A percentile compares a stretch with the other conserved stretches of the same genome.
Conservation (phyloP, 2,797 vertebrate species). For the Schizopygopsis pylzovi region DNA sequence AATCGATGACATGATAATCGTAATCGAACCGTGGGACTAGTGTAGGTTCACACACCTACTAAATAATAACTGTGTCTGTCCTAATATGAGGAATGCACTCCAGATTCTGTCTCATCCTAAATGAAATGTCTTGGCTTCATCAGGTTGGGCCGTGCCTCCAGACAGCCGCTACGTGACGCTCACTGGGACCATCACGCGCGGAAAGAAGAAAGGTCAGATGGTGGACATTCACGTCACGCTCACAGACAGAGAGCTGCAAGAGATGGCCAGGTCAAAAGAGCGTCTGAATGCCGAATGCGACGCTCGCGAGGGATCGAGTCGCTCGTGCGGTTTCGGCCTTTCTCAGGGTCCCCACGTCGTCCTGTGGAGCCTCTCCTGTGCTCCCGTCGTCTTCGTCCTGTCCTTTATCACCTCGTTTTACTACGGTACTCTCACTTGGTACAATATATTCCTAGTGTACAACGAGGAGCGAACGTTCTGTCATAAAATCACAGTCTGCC, state of each 20-base stretch:
- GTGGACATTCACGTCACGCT: conserved; percentile 97
- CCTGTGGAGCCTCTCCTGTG: conserved; percentile 92
- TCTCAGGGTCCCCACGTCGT: conserved; percentile 90
- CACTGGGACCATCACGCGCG: conserved; percentile 96
- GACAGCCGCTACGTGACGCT: conserved; percentile 96
- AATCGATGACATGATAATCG: too few species aligned
- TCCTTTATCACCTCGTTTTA: conserved; percentile 97
- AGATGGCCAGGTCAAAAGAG: conserved; percentile 89
- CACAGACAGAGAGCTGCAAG: conserved; percentile 92
- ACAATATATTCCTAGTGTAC: conserved; percentile 98
- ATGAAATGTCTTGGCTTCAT: conserved; percentile 65
- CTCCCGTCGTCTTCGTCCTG: conserved; percentile 90
- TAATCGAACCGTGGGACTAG: too few species aligned
- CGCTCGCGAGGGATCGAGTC: conserved; percentile 73
- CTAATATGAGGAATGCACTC: not conserved
- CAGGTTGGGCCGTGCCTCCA: conserved; percentile 87
- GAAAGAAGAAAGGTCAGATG: conserved; percentile 98
- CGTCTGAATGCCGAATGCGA: conserved; percentile 79
- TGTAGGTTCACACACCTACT: not conserved
- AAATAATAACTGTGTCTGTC: not conserved
- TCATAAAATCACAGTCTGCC: conserved; percentile 97
- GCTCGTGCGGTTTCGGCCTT: conserved; percentile 81
- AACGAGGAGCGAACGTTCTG: conserved; percentile 99
- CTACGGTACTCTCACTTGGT: conserved; percentile 98
- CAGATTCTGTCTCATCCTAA: not conserved